Conservation (phyloP, 2,113 vertebrate genomes). For the Oreochromis aureus region DNA sequence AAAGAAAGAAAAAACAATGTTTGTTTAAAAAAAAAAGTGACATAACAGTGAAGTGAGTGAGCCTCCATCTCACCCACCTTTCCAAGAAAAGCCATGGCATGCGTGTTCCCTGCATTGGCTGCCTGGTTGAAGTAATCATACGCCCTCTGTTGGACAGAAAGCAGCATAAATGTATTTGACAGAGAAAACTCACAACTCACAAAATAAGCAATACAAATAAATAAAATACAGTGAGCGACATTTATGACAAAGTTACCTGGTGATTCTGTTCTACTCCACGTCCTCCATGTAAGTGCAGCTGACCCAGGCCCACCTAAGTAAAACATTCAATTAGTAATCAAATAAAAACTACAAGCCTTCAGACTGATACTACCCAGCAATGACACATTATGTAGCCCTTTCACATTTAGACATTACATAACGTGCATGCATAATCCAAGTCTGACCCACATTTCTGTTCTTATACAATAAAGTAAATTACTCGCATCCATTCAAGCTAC, state of each 20-base stretch:
- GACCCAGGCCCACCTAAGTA: constrained; percentile 90
- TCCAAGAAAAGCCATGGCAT: constrained; percentile 97
- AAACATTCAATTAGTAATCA: background rate
- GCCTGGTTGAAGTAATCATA: constrained; percentile 98
- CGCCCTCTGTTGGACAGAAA: constrained; percentile 78
- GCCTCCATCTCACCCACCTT: constrained; percentile 80
- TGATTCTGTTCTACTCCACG: constrained; percentile 97
- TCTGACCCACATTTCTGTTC: background rate
- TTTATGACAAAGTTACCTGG: constrained; percentile 74
- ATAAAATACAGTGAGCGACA: fast-evolving
- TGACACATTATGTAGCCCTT: background rate
- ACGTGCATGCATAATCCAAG: background rate
- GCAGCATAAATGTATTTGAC: background rate
- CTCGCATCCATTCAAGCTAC: fast-evolving
- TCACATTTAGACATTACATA: background rate
- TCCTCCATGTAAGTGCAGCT: constrained; percentile 93
- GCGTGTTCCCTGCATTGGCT: constrained; percentile 93
- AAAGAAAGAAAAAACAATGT: background rate
- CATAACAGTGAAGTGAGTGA: background rate
- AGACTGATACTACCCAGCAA: background rate
- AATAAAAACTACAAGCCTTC: background rate
- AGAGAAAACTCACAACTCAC: background rate
- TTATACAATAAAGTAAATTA: background rate
- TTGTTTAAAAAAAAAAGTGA: background rate
- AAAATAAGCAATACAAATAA: background rate